phyloP scores from a whole-genome alignment of 2,113 vertebrate genomes.

The Salvator merianae region DNA sequence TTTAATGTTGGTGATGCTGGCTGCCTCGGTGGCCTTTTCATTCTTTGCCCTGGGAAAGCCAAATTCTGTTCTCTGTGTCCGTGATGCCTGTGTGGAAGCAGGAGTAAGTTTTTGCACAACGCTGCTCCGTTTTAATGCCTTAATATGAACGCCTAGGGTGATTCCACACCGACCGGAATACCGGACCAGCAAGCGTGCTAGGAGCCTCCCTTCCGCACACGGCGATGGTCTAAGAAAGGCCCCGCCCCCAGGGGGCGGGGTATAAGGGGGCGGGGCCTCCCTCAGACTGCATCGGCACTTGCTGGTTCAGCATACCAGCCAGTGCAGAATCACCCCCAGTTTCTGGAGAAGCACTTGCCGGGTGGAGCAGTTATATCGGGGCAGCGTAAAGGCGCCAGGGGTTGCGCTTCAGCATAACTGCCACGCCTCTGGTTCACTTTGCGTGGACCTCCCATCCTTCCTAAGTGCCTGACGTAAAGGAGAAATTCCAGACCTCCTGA shows the following conservation, averaged over 20 bases:
- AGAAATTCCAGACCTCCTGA: too few species aligned
- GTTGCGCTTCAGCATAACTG: background rate
- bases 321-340: too few species aligned
- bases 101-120: too few species aligned
- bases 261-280: too few species aligned
- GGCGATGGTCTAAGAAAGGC: too few species aligned
- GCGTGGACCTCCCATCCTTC: background rate
- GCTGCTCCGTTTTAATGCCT: background rate
- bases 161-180: too few species aligned
- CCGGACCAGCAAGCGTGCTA: background rate
- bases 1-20: slow-evolving; percentile 7
- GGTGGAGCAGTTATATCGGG: too few species aligned
- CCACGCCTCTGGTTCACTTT: background rate
- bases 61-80: background rate
- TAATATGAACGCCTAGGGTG: background rate
- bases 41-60: background rate
- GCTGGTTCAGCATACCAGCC: too few species aligned
- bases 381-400: background rate
- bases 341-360: background rate
- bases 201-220: background rate
- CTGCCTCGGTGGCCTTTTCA: background rate
- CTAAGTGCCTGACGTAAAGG: background rate
- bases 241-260: too few species aligned
- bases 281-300: too few species aligned
- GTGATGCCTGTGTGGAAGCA: background rate